Evolutionary conservation across 2,113 vertebrate species (phyloP).

Genomic region (Neoarius graeffei): DNA sequence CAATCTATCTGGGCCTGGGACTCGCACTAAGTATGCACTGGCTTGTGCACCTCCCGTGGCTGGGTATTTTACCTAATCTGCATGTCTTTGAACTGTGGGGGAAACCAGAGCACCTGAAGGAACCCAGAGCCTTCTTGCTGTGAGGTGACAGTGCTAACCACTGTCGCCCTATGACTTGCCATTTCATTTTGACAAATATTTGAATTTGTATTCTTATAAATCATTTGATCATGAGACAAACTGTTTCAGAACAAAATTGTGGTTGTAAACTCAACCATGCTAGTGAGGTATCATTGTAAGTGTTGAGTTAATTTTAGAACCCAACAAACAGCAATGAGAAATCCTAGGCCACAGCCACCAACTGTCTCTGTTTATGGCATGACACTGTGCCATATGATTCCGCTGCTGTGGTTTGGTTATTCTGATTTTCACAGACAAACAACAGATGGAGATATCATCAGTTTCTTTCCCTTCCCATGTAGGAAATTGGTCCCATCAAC

Average conservation of each 20-base stretch:
- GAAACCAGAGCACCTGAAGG: no score
- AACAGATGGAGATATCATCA: slow-evolving; percentile 45
- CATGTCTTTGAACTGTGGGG: no score
- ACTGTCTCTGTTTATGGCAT: slow-evolving; percentile 27
- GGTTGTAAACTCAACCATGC: background rate
- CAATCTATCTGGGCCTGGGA: no score
- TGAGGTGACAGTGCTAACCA: no score
- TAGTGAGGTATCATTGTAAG: background rate
- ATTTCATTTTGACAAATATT: no score
- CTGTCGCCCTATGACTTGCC: no score
- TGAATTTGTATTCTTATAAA: background rate
- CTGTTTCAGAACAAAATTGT: background rate
- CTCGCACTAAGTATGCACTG: no score
- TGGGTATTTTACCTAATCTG: no score
- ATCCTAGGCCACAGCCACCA: slow-evolving; percentile 18
- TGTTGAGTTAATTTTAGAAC: background rate
- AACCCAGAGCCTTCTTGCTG: no score
- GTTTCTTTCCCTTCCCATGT: slow-evolving; percentile 2
- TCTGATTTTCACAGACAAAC: slow-evolving; percentile 30
- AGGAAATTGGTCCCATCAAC: background rate
- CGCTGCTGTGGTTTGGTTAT: background rate
- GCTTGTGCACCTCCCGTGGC: no score
- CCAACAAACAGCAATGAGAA: slow-evolving; percentile 11
- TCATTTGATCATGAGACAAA: background rate
- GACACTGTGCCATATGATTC: slow-evolving; percentile 23